These are phyloP conservation scores for Drosophila santomea DNA, from an alignment of 1,140 invertebrate genomes.

Conservation along the genomic window DNA sequence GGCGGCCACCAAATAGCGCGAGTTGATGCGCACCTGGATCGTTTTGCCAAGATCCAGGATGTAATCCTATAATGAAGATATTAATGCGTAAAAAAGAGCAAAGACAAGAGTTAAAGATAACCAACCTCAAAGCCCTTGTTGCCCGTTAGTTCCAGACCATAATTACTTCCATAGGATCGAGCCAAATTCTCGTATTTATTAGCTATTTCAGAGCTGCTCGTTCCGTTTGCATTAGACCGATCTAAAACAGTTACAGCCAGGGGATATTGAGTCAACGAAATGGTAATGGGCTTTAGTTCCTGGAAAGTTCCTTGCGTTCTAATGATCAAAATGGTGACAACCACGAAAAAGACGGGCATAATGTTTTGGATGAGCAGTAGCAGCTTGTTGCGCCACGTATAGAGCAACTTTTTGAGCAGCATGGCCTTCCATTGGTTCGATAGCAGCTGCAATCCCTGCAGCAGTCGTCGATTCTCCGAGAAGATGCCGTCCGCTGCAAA, in stretches of 20 bases:
- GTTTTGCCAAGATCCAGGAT: constrained; percentile 58
- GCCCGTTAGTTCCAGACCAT: constrained; percentile 31
- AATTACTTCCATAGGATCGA: constrained; percentile 44
- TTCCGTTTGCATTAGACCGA: background rate
- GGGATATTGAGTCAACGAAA: constrained; percentile 62
- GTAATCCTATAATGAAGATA: constrained; percentile 20
- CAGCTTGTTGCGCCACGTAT: constrained; percentile 86
- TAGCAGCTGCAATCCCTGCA: constrained; percentile 55
- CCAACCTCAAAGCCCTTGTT: background rate
- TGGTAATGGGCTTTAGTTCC: constrained; percentile 51
- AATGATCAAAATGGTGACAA: constrained; percentile 86
- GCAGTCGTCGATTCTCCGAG: constrained; percentile 41
- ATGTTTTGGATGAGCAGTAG: constrained; percentile 86
- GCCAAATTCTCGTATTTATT: constrained; percentile 49
- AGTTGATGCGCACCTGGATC: constrained; percentile 64
- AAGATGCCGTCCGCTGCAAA: constrained; percentile 66
- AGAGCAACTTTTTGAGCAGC: constrained; percentile 87
- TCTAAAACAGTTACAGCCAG: constrained; percentile 63
- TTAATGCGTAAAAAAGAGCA: too few species aligned
- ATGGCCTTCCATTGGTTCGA: constrained; percentile 88
- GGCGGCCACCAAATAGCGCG: constrained; percentile 75
- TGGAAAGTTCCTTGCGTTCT: constrained; percentile 39
- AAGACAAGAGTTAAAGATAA: too few species aligned
- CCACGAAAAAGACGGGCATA: constrained; percentile 87
- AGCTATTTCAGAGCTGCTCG: constrained; percentile 3